These are phyloP conservation scores for Phrynocephalus forsythii DNA, from an alignment of 2,797 vertebrate species.

Conservation along the genomic window DNA sequence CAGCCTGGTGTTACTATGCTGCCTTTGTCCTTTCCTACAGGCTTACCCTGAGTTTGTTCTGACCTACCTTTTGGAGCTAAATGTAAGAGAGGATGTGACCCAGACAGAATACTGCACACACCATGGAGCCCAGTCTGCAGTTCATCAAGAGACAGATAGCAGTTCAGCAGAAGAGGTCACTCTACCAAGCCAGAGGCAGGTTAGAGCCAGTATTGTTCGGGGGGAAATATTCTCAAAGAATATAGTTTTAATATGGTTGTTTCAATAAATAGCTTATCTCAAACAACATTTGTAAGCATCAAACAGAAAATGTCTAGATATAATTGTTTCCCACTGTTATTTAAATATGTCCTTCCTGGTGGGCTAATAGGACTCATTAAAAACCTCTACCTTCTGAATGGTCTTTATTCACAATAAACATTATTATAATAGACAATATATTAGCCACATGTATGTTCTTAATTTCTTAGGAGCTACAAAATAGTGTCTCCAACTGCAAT, in stretches of 20 bases:
- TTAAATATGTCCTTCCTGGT: constrained; percentile 25
- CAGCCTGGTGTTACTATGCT: constrained; percentile 53
- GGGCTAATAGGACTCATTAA: constrained; percentile 54
- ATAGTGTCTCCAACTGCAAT: constrained; percentile 69
- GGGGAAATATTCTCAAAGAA: constrained; percentile 57
- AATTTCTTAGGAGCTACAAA: constrained; percentile 73
- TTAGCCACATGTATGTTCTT: constrained; percentile 64
- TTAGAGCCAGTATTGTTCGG: constrained; percentile 55
- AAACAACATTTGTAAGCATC: not conserved
- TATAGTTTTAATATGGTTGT: constrained; percentile 18
- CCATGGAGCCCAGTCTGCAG: constrained; percentile 62
- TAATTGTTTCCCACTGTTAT: constrained; percentile 2
- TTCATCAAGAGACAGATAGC: constrained; percentile 65
- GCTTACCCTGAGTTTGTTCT: constrained; percentile 79
- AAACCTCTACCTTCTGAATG: constrained; percentile 64
- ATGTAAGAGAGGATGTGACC: constrained; percentile 72
- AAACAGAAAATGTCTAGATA: not conserved
- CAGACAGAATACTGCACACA: constrained; percentile 68
- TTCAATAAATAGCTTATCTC: constrained; percentile 32
- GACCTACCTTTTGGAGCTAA: constrained; percentile 80
- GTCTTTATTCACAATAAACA: constrained; percentile 64
- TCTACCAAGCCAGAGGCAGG: constrained; percentile 70
- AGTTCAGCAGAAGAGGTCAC: constrained; percentile 74
- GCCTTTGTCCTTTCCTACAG: constrained; percentile 73
- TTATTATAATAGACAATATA: constrained; percentile 64